Base-by-base conservation (phyloP, 1,140 invertebrate species). In the Microplitis mediator region DNA sequence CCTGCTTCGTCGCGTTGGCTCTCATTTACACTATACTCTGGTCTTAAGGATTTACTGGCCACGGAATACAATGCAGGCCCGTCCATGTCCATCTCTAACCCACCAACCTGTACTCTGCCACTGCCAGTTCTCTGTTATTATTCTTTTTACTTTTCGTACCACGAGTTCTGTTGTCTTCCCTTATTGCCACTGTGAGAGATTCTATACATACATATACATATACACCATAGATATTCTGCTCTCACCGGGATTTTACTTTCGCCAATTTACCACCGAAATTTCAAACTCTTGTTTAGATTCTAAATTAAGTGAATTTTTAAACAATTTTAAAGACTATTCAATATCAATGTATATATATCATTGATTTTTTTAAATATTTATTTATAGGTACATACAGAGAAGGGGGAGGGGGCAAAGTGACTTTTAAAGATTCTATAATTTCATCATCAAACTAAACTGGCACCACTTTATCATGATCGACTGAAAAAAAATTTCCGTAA, bases 11-110 rank as follows among this genome's bases (percentile, higher is more conserved):
- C 61, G 62, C 61, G 51, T 61, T 52, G 76, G 78, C 79, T 82
- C 85, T 86, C 84, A 86, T 87, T 86, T 86, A 87, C 85, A 86
- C 85, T 86, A 82, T 71, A 76, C 75, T 75, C 70, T 31, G 45
- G 74, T 75, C 45, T 73, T 52, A 71, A 85, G 80, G 80, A 86
- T 87, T 87, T 86, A 87, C 85, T 86, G 85, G 83, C 82, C 79
- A 76, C 73, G 74, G 85, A 86, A 86, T 82, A 86, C 85, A 87
- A 86, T 87, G 85, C 84, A 81, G 80, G 83, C 81, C 84, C 85
- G 84, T 87, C 85, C 80, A 77, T 84, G 84, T 85, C 85, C 85
- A 86, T 86, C 84, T 81, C 45, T 62, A 74, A 64, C 58, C 14
- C 50, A 14, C 58, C 50, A 63, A 69, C 66, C 68, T 36, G 62